A percentile compares a stretch with the other conserved stretches of the same genome.
These are phyloP conservation scores for Lateolabrax maculatus DNA, from an alignment of 2,797 vertebrate species.

Conservation along the genomic window DNA sequence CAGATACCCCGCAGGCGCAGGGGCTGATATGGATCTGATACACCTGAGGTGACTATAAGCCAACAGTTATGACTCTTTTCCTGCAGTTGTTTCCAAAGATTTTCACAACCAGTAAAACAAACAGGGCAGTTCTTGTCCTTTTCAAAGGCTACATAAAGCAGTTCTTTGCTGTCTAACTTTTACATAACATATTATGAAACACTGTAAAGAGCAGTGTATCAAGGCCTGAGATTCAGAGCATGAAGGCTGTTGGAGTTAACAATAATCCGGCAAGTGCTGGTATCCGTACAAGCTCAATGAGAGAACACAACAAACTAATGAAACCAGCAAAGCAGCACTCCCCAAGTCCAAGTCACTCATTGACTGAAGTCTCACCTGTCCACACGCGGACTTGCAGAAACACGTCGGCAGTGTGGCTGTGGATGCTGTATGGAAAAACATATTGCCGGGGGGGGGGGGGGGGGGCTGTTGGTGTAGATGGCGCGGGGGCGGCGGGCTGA, in stretches of 20 bases:
- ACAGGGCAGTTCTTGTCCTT: not conserved
- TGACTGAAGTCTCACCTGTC: constrained; percentile 33
- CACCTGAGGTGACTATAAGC: constrained; percentile 30
- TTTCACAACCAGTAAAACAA: no score
- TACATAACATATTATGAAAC: not conserved
- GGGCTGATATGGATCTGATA: constrained; percentile 8
- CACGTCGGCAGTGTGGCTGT: not conserved
- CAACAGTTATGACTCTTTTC: not conserved
- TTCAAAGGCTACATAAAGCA: not conserved
- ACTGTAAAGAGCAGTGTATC: not conserved
- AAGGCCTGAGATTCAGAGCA: not conserved
- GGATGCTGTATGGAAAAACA: constrained; percentile 29
- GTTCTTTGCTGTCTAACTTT: not conserved
- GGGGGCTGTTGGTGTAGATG: constrained; percentile 40
- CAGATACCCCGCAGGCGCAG: constrained; percentile 11
- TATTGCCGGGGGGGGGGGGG: constrained; percentile 7
- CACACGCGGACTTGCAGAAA: constrained; percentile 6
- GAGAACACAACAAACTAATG: not conserved
- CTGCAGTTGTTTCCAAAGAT: not conserved
- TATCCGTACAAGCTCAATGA: not conserved
- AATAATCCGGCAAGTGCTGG: not conserved
- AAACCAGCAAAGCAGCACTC: not conserved
- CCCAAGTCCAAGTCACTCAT: constrained; percentile 13
- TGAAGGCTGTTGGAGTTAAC: not conserved
- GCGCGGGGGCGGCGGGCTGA: constrained; percentile 44